Evolutionary conservation across 2,888 invertebrate genomes (phyloP).

Genomic region (Anthophora plumipes): DNA sequence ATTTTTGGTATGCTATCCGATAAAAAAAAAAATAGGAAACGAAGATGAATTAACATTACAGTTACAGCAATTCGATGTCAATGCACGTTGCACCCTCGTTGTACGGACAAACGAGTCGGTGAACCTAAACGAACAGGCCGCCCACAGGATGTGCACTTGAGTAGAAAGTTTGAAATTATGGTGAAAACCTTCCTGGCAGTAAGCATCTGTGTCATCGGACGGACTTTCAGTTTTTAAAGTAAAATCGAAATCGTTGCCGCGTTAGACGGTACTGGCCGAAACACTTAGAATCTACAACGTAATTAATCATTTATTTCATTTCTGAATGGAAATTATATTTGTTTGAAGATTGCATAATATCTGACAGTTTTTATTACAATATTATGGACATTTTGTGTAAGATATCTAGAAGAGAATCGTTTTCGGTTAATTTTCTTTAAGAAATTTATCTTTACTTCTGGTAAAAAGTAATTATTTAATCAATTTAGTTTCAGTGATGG

Average conservation of each 20-base stretch:
- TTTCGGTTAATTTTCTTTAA: no score
- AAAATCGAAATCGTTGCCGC: slow-evolving; percentile 42
- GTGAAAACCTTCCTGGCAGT: slow-evolving; percentile 72
- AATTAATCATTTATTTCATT: not conserved
- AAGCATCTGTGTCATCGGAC: slow-evolving; percentile 70
- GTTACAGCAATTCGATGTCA: slow-evolving; percentile 45
- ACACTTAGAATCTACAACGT: not conserved
- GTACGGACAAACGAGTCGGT: slow-evolving; percentile 70
- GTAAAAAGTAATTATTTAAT: not conserved
- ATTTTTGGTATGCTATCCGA: not conserved
- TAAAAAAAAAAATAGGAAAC: slow-evolving; percentile 26
- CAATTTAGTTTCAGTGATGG: not conserved
- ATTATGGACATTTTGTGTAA: not conserved
- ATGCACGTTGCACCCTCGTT: slow-evolving; percentile 56
- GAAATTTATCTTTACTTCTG: no score
- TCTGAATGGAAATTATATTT: not conserved
- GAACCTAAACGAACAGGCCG: slow-evolving; percentile 73
- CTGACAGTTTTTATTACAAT: not conserved
- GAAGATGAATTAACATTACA: slow-evolving; percentile 37
- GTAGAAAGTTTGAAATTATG: slow-evolving; percentile 75
- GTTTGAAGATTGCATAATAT: not conserved
- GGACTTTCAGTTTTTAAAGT: slow-evolving; percentile 68
- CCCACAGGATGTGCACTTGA: slow-evolving; percentile 75
- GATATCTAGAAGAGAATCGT: not conserved
- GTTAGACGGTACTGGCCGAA: not conserved